A percentile compares a stretch with the other conserved stretches of the same genome.
Evolutionary conservation across 23 tunicate genomes (phyloP).

Genomic region (Clavelina lepadiformis): DNA sequence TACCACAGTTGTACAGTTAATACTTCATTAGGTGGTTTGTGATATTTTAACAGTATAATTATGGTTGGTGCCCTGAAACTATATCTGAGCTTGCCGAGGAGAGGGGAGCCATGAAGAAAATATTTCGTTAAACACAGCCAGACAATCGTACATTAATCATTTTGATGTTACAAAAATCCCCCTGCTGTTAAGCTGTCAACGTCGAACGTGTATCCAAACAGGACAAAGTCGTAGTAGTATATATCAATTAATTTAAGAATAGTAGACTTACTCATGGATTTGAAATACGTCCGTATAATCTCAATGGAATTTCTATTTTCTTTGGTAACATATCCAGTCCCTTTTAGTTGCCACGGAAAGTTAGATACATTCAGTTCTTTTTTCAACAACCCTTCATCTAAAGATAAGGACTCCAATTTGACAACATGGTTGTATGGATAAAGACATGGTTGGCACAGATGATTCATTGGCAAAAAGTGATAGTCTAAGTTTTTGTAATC

Average conservation of each 20-base stretch:
- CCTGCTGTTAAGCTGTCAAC: slow-evolving; percentile 36
- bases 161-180: slow-evolving; percentile 28
- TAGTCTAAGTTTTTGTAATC: slow-evolving; percentile 34
- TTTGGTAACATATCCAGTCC: slow-evolving; percentile 14
- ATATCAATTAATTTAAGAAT: slow-evolving; percentile 31
- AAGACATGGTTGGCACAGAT: slow-evolving; percentile 41
- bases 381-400: slow-evolving; percentile 16
- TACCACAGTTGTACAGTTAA: too few relatives aligned
- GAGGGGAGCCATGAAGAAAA: too few relatives aligned
- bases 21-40: too few relatives aligned
- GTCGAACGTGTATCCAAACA: slow-evolving; percentile 56
- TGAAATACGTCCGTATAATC: slow-evolving; percentile 30
- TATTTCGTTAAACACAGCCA: too few relatives aligned
- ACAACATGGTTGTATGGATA: slow-evolving; percentile 44
- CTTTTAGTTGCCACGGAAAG: slow-evolving; percentile 35
- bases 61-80: too few relatives aligned
- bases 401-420: slow-evolving; percentile 21
- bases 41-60: too few relatives aligned
- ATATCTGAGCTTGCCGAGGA: too few relatives aligned
- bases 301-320: slow-evolving; percentile 17
- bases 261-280: slow-evolving; percentile 19
- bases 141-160: too few relatives aligned
- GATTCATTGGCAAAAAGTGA: slow-evolving; percentile 44
- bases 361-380: slow-evolving; percentile 6
- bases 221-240: slow-evolving; percentile 38